Percentiles rank a stretch among this genome's conserved stretches.
These are phyloP conservation scores for Steromphala cineraria DNA, from an alignment of 2,888 invertebrate genomes.

Conservation along the genomic window DNA sequence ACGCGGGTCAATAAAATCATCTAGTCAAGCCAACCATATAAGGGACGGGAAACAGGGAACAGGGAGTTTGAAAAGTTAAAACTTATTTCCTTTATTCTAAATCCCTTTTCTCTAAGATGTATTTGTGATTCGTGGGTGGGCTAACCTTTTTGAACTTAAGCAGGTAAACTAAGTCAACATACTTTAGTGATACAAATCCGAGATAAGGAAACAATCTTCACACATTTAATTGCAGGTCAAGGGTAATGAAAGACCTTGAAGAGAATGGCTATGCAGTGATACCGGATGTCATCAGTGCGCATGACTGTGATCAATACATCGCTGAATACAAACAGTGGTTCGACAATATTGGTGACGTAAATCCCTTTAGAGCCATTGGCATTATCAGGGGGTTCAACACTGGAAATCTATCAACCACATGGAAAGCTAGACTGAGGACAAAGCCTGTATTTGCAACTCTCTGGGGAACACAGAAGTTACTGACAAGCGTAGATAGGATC, in stretches of 20 bases:
- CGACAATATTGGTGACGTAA: conserved; percentile 17
- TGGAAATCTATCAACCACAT: conserved; percentile 47
- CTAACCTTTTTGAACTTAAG: no score
- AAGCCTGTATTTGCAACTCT: conserved; percentile 54
- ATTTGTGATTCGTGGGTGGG: no score
- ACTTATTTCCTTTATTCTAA: no score
- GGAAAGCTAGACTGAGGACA: conserved; percentile 46
- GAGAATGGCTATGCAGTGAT: conserved; percentile 37
- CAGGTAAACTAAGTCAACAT: no score
- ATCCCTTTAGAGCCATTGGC: conserved; percentile 32
- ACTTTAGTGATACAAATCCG: no score
- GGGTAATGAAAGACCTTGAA: conserved; percentile 28
- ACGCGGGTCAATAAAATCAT: no score
- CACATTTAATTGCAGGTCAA: conserved; percentile 1
- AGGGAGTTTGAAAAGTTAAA: no score
- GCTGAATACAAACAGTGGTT: conserved; percentile 33
- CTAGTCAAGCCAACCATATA: no score
- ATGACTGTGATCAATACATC: conserved; percentile 32
- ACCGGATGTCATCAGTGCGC: conserved; percentile 25
- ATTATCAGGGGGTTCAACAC: conserved; percentile 48
- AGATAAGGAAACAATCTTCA: no score
- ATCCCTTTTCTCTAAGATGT: no score
- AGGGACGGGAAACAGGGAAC: no score
- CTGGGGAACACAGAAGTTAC: conserved; percentile 61
- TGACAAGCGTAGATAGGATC: conserved; percentile 59